Percentiles rank a stretch among this genome's conserved stretches.
Conservation (phyloP, 2,113 vertebrate genomes). For the Siniperca knerii region DNA sequence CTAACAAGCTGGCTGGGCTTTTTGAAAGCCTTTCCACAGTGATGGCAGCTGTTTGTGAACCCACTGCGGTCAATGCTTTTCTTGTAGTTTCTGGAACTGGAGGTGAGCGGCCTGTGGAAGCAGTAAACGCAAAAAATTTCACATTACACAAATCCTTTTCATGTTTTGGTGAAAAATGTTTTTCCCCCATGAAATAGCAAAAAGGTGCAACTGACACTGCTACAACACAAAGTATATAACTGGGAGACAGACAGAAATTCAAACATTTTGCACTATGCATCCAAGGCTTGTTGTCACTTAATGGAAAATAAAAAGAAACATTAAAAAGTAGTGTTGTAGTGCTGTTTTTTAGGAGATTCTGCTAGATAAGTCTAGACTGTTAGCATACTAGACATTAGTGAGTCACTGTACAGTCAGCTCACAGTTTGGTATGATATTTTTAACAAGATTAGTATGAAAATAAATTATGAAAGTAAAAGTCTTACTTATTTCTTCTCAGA, state of each 20-base stretch:
- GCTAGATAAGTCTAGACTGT: background rate
- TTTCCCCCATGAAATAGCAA: background rate
- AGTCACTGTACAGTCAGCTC: background rate
- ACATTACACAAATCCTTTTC: background rate
- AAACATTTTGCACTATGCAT: too few relatives aligned
- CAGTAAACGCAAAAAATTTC: slow-evolving; percentile 9
- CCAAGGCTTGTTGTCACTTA: background rate
- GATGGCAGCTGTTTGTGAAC: slow-evolving; percentile 96
- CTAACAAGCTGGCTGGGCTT: slow-evolving; percentile 97
- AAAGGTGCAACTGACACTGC: background rate
- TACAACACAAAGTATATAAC: background rate
- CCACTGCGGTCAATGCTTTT: slow-evolving; percentile 96
- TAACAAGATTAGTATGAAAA: background rate
- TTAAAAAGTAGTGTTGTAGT: background rate
- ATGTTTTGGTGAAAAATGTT: background rate
- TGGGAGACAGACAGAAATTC: background rate
- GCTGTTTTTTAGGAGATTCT: background rate
- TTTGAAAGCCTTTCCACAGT: slow-evolving; percentile 97
- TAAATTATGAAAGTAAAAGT: background rate
- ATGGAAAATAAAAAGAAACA: too few relatives aligned
- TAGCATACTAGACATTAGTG: background rate
- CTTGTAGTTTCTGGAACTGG: slow-evolving; percentile 94
- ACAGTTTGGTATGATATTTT: background rate
- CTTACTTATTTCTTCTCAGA: background rate
- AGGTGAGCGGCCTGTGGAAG: slow-evolving; percentile 84